Base-by-base conservation (phyloP, 2,888 invertebrate species). In the Magallana nippona region DNA sequence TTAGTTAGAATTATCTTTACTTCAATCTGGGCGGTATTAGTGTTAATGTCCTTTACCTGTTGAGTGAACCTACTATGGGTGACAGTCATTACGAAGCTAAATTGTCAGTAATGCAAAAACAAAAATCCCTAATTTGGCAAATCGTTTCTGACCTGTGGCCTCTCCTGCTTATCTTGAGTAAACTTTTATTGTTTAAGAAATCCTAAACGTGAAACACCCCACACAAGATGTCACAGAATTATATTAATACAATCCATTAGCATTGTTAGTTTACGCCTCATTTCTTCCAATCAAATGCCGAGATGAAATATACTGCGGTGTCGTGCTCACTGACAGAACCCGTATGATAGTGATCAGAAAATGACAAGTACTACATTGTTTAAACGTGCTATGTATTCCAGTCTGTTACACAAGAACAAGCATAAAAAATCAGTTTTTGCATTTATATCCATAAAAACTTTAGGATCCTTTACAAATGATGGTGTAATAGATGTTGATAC, bases 271-370 rank as follows among this genome's bases (percentile, higher is more conserved):
- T 55, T 71, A 78, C 71, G 80, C 71, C 80, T 83, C 83, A 83
- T 83, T 83, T 80, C 83, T 32, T 80, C 19, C 83, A 56, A 80
- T 83, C 83, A 80, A 71, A 80, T 77, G 71, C 13, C 32, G 32
- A 63, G 17, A 56, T 71, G 83, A 77, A 77, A 78, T 82, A 83
- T 83, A 71, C 71, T 71, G 22, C 57, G 71, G 79, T 83, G 83
- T 71, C 83, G 80, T 80, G 71, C 32, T 22, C 71, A 71, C 32
- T 71, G 71, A 71, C 71, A 71, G 71, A 71, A 71, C 71, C 27
- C 71, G 71, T 22, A 27, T 27, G 71, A 71, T 71, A 71, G 15
- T 71, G 71, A 71, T 71, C 71, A 27, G 71, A 71, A 44, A 71
- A 71, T 71, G 71, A 71, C 71, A 71, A 71, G 71, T 71, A 71